A percentile compares a stretch with the other conserved stretches of the same genome.
These are phyloP conservation scores for Pteromalus puparum DNA, from an alignment of 1,140 invertebrate species.

Conservation along the genomic window DNA sequence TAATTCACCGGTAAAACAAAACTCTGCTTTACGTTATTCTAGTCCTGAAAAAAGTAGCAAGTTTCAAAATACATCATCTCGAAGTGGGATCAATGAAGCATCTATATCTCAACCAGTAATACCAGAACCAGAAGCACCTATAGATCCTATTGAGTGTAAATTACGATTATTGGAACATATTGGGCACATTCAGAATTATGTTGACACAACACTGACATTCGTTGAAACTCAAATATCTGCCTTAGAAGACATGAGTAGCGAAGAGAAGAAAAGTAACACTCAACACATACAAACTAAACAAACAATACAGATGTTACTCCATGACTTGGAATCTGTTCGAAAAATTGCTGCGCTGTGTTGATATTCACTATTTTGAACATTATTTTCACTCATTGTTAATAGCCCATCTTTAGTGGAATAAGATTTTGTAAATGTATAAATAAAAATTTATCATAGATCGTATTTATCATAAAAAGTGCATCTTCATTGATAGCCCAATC, in stretches of 20 bases:
- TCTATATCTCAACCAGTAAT: conserved; percentile 66
- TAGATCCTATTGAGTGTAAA: conserved; percentile 86
- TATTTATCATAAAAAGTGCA: conserved; percentile 7
- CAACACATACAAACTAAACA: conserved; percentile 74
- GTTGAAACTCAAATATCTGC: conserved; percentile 84
- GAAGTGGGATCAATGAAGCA: background rate
- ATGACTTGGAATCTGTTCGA: conserved; percentile 76
- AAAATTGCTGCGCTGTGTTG: conserved; percentile 68
- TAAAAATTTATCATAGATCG: conserved; percentile 30
- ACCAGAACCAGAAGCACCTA: conserved; percentile 87
- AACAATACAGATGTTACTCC: conserved; percentile 77
- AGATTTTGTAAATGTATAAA: conserved; percentile 25
- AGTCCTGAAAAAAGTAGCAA: conserved; percentile 4
- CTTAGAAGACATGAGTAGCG: conserved; percentile 66
- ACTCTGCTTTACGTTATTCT: conserved; percentile 2
- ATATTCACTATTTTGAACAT: background rate
- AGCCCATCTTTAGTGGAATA: background rate
- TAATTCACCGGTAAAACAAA: conserved; percentile 8
- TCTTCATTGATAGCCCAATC: background rate
- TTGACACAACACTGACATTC: conserved; percentile 83
- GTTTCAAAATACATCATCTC: conserved; percentile 7
- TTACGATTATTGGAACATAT: conserved; percentile 87
- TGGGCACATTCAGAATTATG: conserved; percentile 82
- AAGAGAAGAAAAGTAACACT: conserved; percentile 64
- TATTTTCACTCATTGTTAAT: conserved; percentile 4